A percentile compares a stretch with the other conserved stretches of the same genome.
Conservation (phyloP, 2,888 invertebrate genomes). For the Andrena hattorfiana region DNA sequence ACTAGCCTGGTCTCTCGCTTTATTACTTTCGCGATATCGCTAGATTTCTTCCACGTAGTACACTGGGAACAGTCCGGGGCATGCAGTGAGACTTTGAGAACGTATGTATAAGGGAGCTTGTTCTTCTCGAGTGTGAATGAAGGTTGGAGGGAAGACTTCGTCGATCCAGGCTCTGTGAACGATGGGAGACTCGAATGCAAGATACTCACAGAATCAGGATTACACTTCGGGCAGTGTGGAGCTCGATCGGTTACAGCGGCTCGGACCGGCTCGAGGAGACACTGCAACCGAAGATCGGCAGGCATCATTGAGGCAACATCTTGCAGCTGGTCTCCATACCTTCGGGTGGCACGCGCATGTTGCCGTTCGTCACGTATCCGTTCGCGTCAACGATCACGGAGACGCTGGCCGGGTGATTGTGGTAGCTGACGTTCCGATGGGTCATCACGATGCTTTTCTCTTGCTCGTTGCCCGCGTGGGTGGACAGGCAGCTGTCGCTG, state of each 20-base stretch:
- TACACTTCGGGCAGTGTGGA: conserved; percentile 60
- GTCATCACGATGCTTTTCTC: conserved; percentile 69
- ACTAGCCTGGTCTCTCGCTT: no score
- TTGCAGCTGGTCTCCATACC: conserved; percentile 86
- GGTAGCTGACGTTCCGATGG: conserved; percentile 74
- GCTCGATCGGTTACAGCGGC: conserved; percentile 74
- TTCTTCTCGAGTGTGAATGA: no score
- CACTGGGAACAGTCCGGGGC: no score
- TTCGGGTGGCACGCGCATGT: conserved; percentile 87
- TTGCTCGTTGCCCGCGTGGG: conserved; percentile 69
- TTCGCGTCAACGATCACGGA: conserved; percentile 84
- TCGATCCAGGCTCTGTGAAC: no score
- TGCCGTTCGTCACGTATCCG: conserved; percentile 86
- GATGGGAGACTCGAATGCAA: neutral
- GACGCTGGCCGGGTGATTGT: conserved; percentile 74
- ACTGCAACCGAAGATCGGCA: conserved; percentile 80
- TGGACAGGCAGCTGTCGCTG: conserved; percentile 67
- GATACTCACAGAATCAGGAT: conserved; percentile 65
- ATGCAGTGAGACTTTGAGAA: no score
- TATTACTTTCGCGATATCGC: no score
- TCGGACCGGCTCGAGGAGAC: conserved; percentile 70
- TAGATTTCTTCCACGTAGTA: no score
- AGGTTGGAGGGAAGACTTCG: no score
- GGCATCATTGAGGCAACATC: conserved; percentile 82
- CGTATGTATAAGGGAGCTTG: no score